Evolutionary conservation across 2,797 vertebrate species (phyloP).

Genomic region (Kryptopterus vitreolus): DNA sequence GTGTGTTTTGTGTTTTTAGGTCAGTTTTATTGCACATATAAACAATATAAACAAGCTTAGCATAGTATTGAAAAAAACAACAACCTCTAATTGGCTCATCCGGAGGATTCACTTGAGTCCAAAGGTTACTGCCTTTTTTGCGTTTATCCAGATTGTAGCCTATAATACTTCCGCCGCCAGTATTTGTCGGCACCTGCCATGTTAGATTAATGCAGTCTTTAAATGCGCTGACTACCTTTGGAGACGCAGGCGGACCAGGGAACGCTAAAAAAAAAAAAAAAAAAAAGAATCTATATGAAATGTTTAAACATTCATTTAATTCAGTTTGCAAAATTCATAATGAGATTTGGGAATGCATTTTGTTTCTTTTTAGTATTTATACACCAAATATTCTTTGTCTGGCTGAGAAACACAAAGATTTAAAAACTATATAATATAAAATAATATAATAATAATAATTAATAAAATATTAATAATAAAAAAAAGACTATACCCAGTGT

Average conservation of each 20-base stretch:
- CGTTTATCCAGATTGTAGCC: conserved; percentile 88
- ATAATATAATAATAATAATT: too few species aligned
- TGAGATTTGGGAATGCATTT: too few species aligned
- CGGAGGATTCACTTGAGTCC: conserved; percentile 78
- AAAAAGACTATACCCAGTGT: conserved; percentile 77
- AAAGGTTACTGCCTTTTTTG: conserved; percentile 81
- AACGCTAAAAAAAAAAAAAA: conserved; percentile 69
- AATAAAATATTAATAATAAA: too few species aligned
- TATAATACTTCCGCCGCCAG: conserved; percentile 74
- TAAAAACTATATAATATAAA: too few species aligned
- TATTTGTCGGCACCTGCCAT: conserved; percentile 79
- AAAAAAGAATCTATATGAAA: too few species aligned
- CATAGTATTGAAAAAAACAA: not conserved
- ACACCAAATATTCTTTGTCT: too few species aligned
- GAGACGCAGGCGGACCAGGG: conserved; percentile 77
- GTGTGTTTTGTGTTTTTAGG: too few species aligned
- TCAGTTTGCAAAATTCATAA: too few species aligned
- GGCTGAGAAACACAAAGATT: too few species aligned
- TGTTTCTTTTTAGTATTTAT: too few species aligned
- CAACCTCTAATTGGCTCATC: conserved; percentile 76
- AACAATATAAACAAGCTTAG: not conserved
- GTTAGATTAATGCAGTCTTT: conserved; percentile 76
- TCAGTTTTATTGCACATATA: too few species aligned
- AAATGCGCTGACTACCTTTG: conserved; percentile 77
- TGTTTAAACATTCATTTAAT: too few species aligned